Base-by-base conservation (phyloP, 2,113 vertebrate genomes). In the Erythrolamprus reginae region DNA sequence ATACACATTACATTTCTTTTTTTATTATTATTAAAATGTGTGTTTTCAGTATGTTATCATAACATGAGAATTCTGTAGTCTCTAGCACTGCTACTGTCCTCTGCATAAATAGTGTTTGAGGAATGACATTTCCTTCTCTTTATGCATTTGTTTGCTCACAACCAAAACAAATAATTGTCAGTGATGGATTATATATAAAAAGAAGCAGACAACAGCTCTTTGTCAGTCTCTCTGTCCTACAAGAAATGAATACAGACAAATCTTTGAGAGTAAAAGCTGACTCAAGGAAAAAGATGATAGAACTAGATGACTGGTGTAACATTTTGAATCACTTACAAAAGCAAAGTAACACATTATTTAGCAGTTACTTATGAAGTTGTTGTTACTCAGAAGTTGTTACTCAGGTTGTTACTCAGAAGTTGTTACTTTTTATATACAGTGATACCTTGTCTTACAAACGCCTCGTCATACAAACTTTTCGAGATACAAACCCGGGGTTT, bases 141-240 rank as follows among this genome's bases (percentile, higher is more conserved):
- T 55, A 23, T 82, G 61, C 17, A 77, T 47, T 53, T 77, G 15
- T 90, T 56, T 8, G 3, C 84, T 92, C 2, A 52, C 21, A 92
- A 58, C 15, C 58, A 33, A 56, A 93, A 87, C 38, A 91, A 48
- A 10, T 84, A 47, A 3, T 61, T 88, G 45, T 91, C 82, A 89
- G 87, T 65, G 88, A 50, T n/a, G 87, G 42, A 42, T 38, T 61
- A 58, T 17, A 58, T 17, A 82, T 82, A 92, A n/a, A 83, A 4
- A 70, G 55, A 92, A 91, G 1, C 50, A 94, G 61, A 84, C 3
- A 1, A 56, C 82, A 65, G 42, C 12, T 2, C 85, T 55, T 82
- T 92, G 50, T 90, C 56, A 61, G 5, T 87, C 92, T 88, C 61
- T 53, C 92, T 92, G 88, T 48, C 21, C 90, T 28, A 55, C 19